Evolutionary conservation across 2,113 vertebrate species (phyloP), one percentile per base, ranked within the genome.

Genomic region (Cyanoliseus patagonus): DNA sequence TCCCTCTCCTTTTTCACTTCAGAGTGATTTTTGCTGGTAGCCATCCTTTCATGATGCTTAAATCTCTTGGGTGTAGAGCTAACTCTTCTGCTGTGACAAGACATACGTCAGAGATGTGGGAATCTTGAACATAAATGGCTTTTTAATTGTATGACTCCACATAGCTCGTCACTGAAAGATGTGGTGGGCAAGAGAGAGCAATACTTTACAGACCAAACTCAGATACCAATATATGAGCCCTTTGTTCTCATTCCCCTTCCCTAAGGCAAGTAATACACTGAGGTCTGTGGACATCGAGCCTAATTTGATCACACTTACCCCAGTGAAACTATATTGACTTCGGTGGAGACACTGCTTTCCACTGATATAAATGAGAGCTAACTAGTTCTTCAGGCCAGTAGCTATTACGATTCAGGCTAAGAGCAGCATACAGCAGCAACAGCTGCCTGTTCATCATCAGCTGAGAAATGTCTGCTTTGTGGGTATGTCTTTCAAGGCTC

Each of bases 291-390:
- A 92, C 94, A 91, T 82, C 4, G 16, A 94, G 95, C 74, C 92
- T 94, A 95, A 97, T 94, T 95, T 96, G 95, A 96, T 96, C 86
- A 31, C 77, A 39, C 69, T 92, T 86, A 95, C 88, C 95, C 77
- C 81, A 49, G 70, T 77, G 91, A 93, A 97, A 89, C 91, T 89
- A 46, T 95, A 92, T 92, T 94, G 94, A 96, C 94, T 95, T 92
- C 68, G 1, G 92, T 76, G 81, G 52, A 96, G 88, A 91, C 81
- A 73, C 94, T 89, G 95, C 73, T 94, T 96, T 86, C 80, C 80
- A 68, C 72, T 44, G 86, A 88, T 88, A 95, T 75, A 94, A 92
- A 94, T 94, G 94, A 91, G 86, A 92, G 47, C 35, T 95, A 96
- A 92, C 91, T 78, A 91, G 77, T 86, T 95, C 83, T 96, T 52